These are phyloP conservation scores for Holotrichia oblita DNA, from an alignment of 1,140 invertebrate genomes.

Conservation along the genomic window DNA sequence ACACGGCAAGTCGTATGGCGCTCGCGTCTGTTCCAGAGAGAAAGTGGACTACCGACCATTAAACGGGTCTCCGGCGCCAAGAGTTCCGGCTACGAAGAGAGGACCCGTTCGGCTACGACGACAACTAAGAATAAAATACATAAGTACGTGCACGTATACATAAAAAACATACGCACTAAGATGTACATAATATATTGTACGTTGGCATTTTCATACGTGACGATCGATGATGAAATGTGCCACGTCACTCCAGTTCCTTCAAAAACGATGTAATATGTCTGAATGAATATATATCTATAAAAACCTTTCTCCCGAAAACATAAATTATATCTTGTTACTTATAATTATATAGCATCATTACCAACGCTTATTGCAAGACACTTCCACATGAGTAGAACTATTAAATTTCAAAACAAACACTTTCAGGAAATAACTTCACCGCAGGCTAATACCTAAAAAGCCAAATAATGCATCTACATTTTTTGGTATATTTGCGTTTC, in stretches of 20 bases:
- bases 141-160: slow-evolving; percentile 19
- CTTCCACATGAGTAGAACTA: neutral
- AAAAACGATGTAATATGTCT: neutral
- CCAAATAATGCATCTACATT: too few species aligned
- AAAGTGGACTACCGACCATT: slow-evolving; percentile 33
- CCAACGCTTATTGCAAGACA: neutral
- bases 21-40: slow-evolving; percentile 29
- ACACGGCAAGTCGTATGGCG: neutral
- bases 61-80: slow-evolving; percentile 29
- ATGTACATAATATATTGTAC: neutral
- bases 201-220: slow-evolving; percentile 23
- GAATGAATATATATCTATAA: neutral
- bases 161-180: neutral
- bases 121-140: slow-evolving; percentile 19
- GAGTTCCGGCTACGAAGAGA: neutral
- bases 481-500: too few species aligned
- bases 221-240: slow-evolving; percentile 15
- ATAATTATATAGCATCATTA: neutral
- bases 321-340: slow-evolving; percentile 4
- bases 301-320: neutral
- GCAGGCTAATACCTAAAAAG: too few species aligned
- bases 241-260: neutral
- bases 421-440: neutral
- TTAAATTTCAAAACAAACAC: neutral
- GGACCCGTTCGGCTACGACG: neutral